Evolutionary conservation across 2,113 vertebrate genomes (phyloP).

Genomic region (Hassar affinis): DNA sequence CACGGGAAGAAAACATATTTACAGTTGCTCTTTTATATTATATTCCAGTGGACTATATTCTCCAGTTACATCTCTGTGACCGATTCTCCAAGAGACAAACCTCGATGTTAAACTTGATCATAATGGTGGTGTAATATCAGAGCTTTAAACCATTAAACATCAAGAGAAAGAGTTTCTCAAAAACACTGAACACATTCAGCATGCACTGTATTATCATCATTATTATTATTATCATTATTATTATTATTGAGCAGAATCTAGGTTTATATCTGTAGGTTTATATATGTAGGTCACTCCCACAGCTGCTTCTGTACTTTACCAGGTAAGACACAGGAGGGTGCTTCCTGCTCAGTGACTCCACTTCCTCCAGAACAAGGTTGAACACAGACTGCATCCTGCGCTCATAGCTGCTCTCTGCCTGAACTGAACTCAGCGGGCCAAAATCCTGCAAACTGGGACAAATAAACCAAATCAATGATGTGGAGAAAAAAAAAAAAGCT

Average conservation of each 20-base stretch:
- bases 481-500: not conserved
- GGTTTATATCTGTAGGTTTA: not conserved
- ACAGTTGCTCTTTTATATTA: not conserved
- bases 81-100: not conserved
- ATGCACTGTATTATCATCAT: too few species aligned
- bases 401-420: slow-evolving; percentile 90
- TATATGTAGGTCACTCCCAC: not conserved
- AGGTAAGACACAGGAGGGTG: slow-evolving; percentile 92
- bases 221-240: too few species aligned
- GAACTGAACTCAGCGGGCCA: slow-evolving; percentile 75
- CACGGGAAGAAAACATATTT: not conserved
- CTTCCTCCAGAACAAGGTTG: slow-evolving; percentile 88
- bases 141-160: not conserved
- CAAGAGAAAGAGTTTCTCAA: too few species aligned
- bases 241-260: too few species aligned
- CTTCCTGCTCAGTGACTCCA: slow-evolving; percentile 89
- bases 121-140: not conserved
- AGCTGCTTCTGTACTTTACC: slow-evolving; percentile 64
- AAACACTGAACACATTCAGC: too few species aligned
- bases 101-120: not conserved
- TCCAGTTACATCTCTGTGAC: not conserved
- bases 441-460: slow-evolving; percentile 88
- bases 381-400: slow-evolving; percentile 93
- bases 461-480: not conserved
- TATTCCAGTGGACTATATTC: not conserved